A percentile compares a stretch with the other conserved stretches of the same genome.
Conservation (phyloP, 2,888 invertebrate genomes). For the Mesorhabditis belari region DNA sequence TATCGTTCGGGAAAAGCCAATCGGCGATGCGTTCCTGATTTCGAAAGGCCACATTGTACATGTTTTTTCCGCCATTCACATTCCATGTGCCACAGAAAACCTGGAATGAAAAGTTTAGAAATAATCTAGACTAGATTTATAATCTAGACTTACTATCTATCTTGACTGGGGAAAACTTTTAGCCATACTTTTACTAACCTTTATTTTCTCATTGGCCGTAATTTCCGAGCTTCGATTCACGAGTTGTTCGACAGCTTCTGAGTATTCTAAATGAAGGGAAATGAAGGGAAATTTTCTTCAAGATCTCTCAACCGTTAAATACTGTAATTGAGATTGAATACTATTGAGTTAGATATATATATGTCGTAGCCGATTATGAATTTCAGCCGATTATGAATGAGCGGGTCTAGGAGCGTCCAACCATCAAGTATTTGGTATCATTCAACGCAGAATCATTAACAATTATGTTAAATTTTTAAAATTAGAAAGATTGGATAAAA, state of each 20-base stretch:
- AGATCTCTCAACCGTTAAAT: neutral
- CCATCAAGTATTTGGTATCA: no score
- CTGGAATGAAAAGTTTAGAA: no score
- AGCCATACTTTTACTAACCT: constrained; percentile 22
- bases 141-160: no score
- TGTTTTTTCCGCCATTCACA: constrained; percentile 97
- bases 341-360: no score
- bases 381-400: no score
- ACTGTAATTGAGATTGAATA: no score
- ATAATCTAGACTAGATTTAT: no score
- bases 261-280: constrained; percentile 37
- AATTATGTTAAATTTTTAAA: no score
- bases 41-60: constrained; percentile 75
- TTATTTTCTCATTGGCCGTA: constrained; percentile 24
- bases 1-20: constrained; percentile 53
- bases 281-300: neutral
- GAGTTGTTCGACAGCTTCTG: constrained; percentile 37
- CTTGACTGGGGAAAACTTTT: neutral
- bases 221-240: constrained; percentile 39
- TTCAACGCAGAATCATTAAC: no score
- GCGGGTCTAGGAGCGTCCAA: no score
- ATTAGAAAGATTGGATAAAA: no score
- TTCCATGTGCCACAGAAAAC: constrained; percentile 88
- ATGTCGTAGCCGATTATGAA: no score
- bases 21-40: constrained; percentile 56